phyloP scores from a whole-genome alignment of 2,113 vertebrate species.

The Hemibagrus wyckioides region DNA sequence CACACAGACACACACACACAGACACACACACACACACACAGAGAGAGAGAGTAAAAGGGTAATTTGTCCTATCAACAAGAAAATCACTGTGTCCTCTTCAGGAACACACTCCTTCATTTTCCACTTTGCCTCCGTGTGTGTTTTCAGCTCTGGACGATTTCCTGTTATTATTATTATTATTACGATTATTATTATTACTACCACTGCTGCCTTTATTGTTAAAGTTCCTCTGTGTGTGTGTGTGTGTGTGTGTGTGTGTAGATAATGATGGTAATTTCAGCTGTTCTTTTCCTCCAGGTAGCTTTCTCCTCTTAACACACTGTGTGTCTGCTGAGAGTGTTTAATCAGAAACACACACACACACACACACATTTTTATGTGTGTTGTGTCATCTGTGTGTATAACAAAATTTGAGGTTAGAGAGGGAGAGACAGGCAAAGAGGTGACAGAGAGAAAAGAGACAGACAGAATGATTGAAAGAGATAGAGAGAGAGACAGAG shows the following conservation, averaged over 20 bases:
- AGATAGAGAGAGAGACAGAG: background rate
- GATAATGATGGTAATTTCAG: constrained; percentile 50
- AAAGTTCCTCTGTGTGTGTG: constrained; percentile 22
- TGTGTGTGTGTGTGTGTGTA: constrained; percentile 34
- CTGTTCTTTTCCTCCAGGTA: constrained; percentile 20
- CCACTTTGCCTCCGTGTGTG: constrained; percentile 34
- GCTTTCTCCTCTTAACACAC: constrained; percentile 34
- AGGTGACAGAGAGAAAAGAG: background rate
- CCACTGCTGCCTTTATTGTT: constrained; percentile 26
- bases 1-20: constrained; percentile 63
- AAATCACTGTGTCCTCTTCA: constrained; percentile 29
- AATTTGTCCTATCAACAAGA: constrained; percentile 51
- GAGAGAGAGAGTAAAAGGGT: constrained; percentile 45
- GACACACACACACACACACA: constrained; percentile 43
- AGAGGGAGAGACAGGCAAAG: background rate
- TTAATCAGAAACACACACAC: constrained; percentile 16
- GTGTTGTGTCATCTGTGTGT: background rate
- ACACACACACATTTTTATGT: background rate
- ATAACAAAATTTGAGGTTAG: background rate
- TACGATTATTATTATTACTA: constrained; percentile 37
- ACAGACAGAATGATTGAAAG: background rate
- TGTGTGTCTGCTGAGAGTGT: constrained; percentile 14
- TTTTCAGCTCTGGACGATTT: constrained; percentile 29
- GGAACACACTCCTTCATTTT: constrained; percentile 40
- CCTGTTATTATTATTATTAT: constrained; percentile 40